Evolutionary conservation across 2,797 vertebrate genomes (phyloP).

Genomic region (Petrocephalus schoutedeni): DNA sequence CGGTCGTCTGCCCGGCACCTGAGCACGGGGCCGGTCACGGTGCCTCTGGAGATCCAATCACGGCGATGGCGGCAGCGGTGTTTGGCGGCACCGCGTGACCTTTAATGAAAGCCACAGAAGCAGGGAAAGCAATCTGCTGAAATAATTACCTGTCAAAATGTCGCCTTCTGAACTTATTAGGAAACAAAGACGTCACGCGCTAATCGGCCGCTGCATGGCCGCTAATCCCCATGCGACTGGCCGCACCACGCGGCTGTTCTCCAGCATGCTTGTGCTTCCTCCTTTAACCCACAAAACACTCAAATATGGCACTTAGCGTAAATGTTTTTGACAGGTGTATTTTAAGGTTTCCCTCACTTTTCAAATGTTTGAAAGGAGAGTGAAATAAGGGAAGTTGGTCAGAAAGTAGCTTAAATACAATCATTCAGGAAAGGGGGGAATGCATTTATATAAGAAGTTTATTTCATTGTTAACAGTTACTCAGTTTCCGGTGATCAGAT

Average conservation of each 20-base stretch:
- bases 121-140: slow-evolving; percentile 24
- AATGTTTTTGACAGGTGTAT: neutral
- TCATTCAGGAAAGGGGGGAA: neutral
- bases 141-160: slow-evolving; percentile 30
- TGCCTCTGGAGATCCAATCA: neutral
- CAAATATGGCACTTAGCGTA: neutral
- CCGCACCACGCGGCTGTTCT: neutral
- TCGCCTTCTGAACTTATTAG: slow-evolving; percentile 13
- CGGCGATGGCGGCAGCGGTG: neutral
- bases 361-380: neutral
- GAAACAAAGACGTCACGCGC: slow-evolving; percentile 7
- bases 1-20: neutral
- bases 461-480: neutral
- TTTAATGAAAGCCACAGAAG: slow-evolving; percentile 21
- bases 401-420: neutral
- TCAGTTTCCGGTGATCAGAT: neutral
- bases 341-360: neutral
- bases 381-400: neutral
- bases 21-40: neutral
- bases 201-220: neutral
- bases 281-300: neutral
- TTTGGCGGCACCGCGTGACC: slow-evolving; percentile 11
- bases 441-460: neutral
- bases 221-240: neutral
- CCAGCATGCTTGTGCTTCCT: neutral